phyloP scores from a whole-genome alignment of 2,113 vertebrate genomes.

The Mustelus asterias region DNA sequence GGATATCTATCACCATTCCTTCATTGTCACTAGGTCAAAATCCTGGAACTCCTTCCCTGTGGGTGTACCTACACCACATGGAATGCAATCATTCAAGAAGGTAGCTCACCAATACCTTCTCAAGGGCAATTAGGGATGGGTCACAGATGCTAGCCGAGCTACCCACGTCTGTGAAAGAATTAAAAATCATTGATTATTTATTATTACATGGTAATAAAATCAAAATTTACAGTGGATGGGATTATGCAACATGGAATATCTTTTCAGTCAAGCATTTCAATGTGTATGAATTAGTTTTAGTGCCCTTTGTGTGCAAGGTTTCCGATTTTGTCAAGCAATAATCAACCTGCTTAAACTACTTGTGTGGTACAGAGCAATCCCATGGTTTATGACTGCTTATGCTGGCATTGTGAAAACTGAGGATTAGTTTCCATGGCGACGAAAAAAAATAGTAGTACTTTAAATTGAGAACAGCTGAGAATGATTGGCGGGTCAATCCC shows the following conservation, averaged over 20 bases:
- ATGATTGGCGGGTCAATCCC: conserved; percentile 46
- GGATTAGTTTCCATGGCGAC: conserved; percentile 46
- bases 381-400: conserved; percentile 36
- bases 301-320: conserved; percentile 12
- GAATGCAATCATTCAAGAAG: too few relatives aligned
- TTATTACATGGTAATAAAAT: background rate
- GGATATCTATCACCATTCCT: too few relatives aligned
- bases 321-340: conserved; percentile 43
- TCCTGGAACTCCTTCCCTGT: too few relatives aligned
- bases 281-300: background rate
- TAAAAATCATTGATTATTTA: background rate
- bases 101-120: too few relatives aligned
- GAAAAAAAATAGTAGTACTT: conserved; percentile 33
- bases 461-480: conserved; percentile 20
- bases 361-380: conserved; percentile 38
- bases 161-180: background rate
- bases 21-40: too few relatives aligned
- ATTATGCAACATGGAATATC: background rate
- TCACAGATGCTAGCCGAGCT: too few relatives aligned
- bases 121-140: background rate
- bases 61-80: too few relatives aligned
- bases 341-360: conserved; percentile 40
- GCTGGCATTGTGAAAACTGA: conserved; percentile 38
- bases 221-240: background rate
- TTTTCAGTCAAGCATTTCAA: background rate